Conservation (phyloP, 2,888 invertebrate genomes). For the Trachelus iudaicus region DNA sequence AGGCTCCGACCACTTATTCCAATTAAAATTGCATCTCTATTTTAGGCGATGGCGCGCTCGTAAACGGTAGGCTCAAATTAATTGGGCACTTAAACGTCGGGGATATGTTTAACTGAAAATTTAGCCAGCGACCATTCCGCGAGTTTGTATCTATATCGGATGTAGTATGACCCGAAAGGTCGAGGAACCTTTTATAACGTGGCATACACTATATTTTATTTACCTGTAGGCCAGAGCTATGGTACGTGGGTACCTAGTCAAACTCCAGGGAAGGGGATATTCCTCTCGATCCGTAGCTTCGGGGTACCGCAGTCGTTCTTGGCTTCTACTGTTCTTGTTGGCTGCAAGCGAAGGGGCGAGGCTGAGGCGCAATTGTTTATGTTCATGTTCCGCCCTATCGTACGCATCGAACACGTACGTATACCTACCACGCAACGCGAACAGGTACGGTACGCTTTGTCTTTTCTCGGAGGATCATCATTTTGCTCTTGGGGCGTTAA, state of each 20-base stretch:
- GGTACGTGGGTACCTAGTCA: not conserved
- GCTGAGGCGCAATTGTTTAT: constrained; percentile 63
- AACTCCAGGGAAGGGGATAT: not conserved
- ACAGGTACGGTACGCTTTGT: not conserved
- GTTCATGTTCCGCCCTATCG: constrained; percentile 63
- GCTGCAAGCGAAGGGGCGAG: constrained; percentile 53
- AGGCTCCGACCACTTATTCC: constrained; percentile 38
- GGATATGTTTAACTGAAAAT: not conserved
- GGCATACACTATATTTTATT: not conserved
- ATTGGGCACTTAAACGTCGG: constrained; percentile 2
- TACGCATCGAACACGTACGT: constrained; percentile 55
- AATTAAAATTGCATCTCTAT: constrained; percentile 51
- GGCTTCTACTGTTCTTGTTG: not conserved
- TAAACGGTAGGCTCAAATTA: constrained; percentile 1
- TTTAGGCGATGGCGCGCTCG: constrained; percentile 31
- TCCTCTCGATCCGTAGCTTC: not conserved
- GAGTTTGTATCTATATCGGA: not conserved
- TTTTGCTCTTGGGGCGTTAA: not conserved
- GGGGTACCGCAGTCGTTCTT: not conserved
- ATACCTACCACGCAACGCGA: constrained; percentile 36
- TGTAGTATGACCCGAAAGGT: not conserved
- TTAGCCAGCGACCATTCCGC: not conserved
- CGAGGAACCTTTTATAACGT: not conserved
- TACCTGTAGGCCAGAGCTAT: not conserved
- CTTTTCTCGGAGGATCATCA: not conserved